These are phyloP conservation scores for Calephelis perditalis DNA, from an alignment of 2,888 invertebrate species.

Conservation along the genomic window DNA sequence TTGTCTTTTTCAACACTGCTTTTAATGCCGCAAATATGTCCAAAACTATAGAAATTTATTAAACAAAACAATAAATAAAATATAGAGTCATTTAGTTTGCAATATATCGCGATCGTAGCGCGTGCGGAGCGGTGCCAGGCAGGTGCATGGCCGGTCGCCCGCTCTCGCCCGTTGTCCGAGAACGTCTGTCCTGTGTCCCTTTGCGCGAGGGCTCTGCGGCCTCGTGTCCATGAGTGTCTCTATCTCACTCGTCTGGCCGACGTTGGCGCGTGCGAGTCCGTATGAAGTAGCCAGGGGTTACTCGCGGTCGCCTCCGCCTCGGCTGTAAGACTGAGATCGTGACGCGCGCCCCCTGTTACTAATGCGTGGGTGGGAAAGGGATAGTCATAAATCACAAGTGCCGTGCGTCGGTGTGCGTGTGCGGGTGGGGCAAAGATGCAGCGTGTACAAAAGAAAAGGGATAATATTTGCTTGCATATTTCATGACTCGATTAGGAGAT, in stretches of 20 bases:
- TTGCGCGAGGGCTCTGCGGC: slow-evolving; percentile 73
- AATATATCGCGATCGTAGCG: slow-evolving; percentile 62
- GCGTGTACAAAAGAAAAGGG: slow-evolving; percentile 76
- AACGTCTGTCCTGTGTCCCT: slow-evolving; percentile 79
- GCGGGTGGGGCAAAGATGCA: slow-evolving; percentile 78
- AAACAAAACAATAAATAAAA: slow-evolving; percentile 26
- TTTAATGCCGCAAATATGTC: slow-evolving; percentile 25
- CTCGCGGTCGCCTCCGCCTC: slow-evolving; percentile 74
- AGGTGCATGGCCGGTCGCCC: slow-evolving; percentile 75
- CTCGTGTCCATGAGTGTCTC: slow-evolving; percentile 69
- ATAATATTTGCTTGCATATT: slow-evolving; percentile 79
- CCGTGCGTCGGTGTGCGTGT: slow-evolving; percentile 76
- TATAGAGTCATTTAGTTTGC: slow-evolving; percentile 52
- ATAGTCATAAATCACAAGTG: slow-evolving; percentile 61
- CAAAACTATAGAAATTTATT: slow-evolving; percentile 25
- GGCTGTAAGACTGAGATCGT: slow-evolving; percentile 65
- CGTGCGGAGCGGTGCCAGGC: slow-evolving; percentile 60
- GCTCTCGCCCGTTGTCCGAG: slow-evolving; percentile 79
- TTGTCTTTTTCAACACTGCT: slow-evolving; percentile 42
- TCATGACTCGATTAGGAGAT: slow-evolving; percentile 78
- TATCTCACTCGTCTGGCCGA: slow-evolving; percentile 73
- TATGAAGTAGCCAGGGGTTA: slow-evolving; percentile 76
- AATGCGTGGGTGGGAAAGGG: slow-evolving; percentile 49
- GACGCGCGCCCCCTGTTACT: slow-evolving; percentile 41
- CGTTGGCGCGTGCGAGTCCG: slow-evolving; percentile 74